Conservation (phyloP, 2,888 invertebrate genomes). For the Cryptocheilus praepositus region DNA sequence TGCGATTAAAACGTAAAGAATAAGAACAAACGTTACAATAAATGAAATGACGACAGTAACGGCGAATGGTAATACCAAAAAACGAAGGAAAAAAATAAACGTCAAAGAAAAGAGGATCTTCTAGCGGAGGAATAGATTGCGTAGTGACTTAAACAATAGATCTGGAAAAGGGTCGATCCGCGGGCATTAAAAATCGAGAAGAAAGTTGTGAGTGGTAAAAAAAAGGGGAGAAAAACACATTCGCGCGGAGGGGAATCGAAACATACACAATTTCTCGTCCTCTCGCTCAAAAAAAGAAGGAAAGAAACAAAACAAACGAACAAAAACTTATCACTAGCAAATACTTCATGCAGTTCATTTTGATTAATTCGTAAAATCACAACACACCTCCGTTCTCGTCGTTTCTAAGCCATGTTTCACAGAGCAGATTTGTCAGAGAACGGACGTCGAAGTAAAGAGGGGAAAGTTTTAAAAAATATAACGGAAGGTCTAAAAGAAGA, state of each 20-base stretch:
- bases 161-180: not conserved
- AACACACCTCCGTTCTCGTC: no score
- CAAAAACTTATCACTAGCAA: no score
- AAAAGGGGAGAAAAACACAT: conserved; percentile 15
- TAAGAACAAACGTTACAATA: conserved; percentile 13
- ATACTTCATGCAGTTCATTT: no score
- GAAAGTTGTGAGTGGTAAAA: conserved; percentile 19
- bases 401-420: no score
- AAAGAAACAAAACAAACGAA: no score
- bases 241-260: conserved; percentile 25
- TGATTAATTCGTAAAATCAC: no score
- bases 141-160: not conserved
- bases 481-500: conserved; percentile 15
- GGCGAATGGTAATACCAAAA: conserved; percentile 16
- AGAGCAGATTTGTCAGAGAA: no score
- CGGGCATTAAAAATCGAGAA: not conserved
- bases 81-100: not conserved
- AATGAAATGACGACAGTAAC: conserved; percentile 28
- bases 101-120: no score
- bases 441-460: not conserved
- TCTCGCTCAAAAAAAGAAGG: no score
- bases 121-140: no score
- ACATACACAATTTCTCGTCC: conserved; percentile 7
- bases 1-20: not conserved
- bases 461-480: conserved; percentile 13